A percentile compares a stretch with the other conserved stretches of the same genome.
Evolutionary conservation across 2,888 invertebrate genomes (phyloP).

Genomic region (Capitulum mitella): DNA sequence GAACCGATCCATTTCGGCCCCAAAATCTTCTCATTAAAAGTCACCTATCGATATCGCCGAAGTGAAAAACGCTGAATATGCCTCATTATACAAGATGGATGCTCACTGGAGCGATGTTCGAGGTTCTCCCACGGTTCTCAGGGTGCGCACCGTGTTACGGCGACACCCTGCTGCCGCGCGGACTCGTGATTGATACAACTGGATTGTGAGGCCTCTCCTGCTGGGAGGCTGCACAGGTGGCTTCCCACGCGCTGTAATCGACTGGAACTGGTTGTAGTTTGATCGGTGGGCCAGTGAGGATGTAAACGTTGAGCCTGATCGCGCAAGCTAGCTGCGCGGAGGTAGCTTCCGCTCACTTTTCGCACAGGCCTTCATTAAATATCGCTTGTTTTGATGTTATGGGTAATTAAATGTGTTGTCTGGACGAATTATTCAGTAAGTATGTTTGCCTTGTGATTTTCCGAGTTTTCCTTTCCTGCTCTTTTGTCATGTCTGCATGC

Average conservation of each 20-base stretch:
- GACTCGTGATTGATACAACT: background rate
- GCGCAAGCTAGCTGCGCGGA: no score
- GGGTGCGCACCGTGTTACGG: background rate
- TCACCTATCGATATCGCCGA: background rate
- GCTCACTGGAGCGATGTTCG: background rate
- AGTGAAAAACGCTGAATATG: background rate
- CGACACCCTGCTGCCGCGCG: background rate
- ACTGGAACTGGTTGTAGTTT: background rate
- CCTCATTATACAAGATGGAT: background rate
- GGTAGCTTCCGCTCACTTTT: no score
- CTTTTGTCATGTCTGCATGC: no score
- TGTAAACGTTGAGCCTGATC: background rate
- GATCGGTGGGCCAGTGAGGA: background rate
- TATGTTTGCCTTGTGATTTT: no score
- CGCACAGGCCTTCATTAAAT: no score
- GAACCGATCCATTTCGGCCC: background rate
- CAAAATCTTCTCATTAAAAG: background rate
- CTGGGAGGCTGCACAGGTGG: background rate
- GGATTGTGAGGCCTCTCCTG: background rate
- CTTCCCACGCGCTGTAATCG: background rate
- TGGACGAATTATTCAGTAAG: no score
- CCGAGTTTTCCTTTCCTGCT: no score
- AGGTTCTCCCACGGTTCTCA: background rate
- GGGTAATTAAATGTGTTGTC: no score
- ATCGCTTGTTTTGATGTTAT: no score